Evolutionary conservation across 2,888 invertebrate species (phyloP).

Genomic region (Morpho achilles): DNA sequence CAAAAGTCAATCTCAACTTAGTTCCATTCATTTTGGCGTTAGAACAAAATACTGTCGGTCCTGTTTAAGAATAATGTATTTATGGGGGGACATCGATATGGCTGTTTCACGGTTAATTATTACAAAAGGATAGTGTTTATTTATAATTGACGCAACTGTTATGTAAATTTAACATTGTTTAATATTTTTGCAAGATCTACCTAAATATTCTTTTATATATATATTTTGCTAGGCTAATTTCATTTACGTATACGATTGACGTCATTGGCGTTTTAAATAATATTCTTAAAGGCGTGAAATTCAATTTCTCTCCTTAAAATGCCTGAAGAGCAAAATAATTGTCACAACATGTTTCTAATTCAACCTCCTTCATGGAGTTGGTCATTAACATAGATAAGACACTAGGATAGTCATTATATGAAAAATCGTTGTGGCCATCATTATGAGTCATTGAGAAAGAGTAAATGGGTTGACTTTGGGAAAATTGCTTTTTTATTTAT

Average conservation of each 20-base stretch:
- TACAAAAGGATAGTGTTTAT: slow-evolving; percentile 13
- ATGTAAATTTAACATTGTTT: slow-evolving; percentile 9
- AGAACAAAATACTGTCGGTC: slow-evolving; percentile 2
- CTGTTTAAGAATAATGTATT: slow-evolving; percentile 13
- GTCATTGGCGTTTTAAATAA: too few relatives aligned
- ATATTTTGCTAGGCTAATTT: neutral
- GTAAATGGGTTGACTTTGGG: too few relatives aligned
- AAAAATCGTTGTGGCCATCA: too few relatives aligned
- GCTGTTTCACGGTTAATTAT: slow-evolving; percentile 25
- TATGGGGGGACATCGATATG: slow-evolving; percentile 25
- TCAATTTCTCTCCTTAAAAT: too few relatives aligned
- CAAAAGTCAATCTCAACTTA: slow-evolving; percentile 10
- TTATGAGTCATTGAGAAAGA: too few relatives aligned
- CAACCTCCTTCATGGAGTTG: too few relatives aligned
- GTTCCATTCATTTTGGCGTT: slow-evolving; percentile 23
- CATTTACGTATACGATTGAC: neutral
- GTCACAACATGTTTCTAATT: too few relatives aligned
- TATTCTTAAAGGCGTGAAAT: too few relatives aligned
- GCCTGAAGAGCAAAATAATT: too few relatives aligned
- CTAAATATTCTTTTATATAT: neutral
- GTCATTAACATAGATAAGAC: too few relatives aligned
- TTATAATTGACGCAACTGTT: slow-evolving; percentile 14
- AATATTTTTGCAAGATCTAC: neutral
- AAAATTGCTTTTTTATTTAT: too few relatives aligned
- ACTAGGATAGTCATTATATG: too few relatives aligned